Evolutionary conservation across 2,888 invertebrate genomes (phyloP), one percentile per base, ranked within the genome.

Genomic region (Melipona beecheii): DNA sequence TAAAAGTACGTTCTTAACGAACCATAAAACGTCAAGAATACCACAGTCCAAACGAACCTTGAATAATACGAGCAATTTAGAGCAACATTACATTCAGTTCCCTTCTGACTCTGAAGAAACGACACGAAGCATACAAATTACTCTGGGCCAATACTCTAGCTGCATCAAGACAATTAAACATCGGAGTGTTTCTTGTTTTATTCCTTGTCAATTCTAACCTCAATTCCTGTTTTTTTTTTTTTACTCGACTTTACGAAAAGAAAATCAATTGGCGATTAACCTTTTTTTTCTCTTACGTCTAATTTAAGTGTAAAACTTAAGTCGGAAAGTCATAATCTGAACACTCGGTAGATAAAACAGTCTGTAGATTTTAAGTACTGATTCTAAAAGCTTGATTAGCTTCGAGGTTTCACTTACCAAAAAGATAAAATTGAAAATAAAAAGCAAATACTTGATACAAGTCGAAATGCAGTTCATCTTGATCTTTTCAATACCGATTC

Each of bases 361-460:
- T 27, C 15, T 43, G 11, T 19, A 6, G n/a, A 19, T 64, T 19
- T 43, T 15, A 21, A 71, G n/a, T 43, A 17, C 17, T 31, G 13
- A 9, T 49, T 9, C 15, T 43, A 5, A 36, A 11, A 62, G 9
- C 6, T 21, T 49, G 17, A 9, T 50, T 17, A 21, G 4, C 19
- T 62, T 19, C 11, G 11, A 62, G 27, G 49, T 36, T 19, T 69
- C 73, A 97, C 97, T 97, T 95, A 97, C 97, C 95, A 96, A 96
- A 92, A 97, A 97, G 84, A 97, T 88, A 90, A 97, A 93, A 94
- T 97, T 97, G 95, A 97, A 97, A 94, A 97, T 95, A 94, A 97
- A 97, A 92, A 97, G 96, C 91, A 97, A 95, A 95, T 97, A 97
- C 95, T 97, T 97, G 94, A 97, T 96, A 95, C 96, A 96, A 93